phyloP scores from a whole-genome alignment of 2,888 invertebrate species.

The Cantharis flavilabris region DNA sequence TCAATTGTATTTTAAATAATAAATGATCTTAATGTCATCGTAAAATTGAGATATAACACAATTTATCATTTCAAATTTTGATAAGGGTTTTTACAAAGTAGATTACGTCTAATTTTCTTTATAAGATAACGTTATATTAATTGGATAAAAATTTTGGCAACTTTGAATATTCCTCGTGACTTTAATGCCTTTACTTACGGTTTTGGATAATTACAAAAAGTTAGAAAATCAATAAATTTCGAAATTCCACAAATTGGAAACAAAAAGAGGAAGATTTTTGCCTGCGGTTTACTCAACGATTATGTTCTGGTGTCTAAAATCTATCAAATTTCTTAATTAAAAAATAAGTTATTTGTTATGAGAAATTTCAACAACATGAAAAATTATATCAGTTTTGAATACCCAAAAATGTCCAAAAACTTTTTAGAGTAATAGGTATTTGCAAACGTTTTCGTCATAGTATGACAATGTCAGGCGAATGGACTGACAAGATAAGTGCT shows the following conservation, averaged over 20 bases:
- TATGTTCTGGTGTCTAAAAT: no score
- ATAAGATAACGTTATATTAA: conserved; percentile 6
- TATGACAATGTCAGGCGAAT: background rate
- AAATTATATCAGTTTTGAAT: background rate
- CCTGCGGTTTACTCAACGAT: no score
- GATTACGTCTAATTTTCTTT: conserved; percentile 24
- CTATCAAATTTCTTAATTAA: no score
- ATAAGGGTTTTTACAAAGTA: conserved; percentile 4
- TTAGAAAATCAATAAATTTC: background rate
- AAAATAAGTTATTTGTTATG: no score
- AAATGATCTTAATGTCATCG: conserved; percentile 33
- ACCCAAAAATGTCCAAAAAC: background rate
- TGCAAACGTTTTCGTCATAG: background rate
- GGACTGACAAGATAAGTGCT: background rate
- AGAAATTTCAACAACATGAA: no score
- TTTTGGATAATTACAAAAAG: background rate
- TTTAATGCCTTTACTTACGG: background rate
- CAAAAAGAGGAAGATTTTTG: no score
- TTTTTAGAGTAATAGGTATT: background rate
- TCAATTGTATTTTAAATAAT: conserved; percentile 26
- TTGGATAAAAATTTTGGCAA: conserved; percentile 4
- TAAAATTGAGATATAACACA: conserved; percentile 35
- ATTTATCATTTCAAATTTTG: conserved; percentile 29
- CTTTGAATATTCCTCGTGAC: background rate
- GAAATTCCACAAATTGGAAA: no score